Evolutionary conservation across 1,140 invertebrate species (phyloP).

Genomic region (Zelostemma sp.): DNA sequence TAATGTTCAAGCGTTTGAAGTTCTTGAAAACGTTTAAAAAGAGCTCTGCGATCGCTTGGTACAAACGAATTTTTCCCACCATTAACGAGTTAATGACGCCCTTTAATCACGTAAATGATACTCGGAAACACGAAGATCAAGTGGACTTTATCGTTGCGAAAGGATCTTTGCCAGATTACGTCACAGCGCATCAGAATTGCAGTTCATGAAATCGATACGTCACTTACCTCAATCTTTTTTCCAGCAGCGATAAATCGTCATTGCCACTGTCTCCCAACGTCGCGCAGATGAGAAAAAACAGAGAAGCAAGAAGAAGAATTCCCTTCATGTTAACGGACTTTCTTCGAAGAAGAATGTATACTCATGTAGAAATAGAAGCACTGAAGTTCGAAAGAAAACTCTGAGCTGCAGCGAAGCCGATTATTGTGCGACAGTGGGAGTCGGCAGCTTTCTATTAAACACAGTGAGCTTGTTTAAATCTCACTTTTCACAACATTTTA

Average conservation of each 20-base stretch:
- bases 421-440: constrained; percentile 25
- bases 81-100: no score
- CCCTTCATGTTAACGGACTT: constrained; percentile 18
- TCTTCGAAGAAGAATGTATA: constrained; percentile 3
- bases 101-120: no score
- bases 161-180: no score
- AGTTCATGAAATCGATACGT: no score
- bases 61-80: no score
- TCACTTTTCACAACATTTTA: constrained; percentile 23
- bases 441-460: constrained; percentile 27
- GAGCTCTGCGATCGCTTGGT: no score
- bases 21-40: no score
- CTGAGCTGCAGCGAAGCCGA: constrained; percentile 25
- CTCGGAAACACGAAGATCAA: no score
- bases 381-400: constrained; percentile 38
- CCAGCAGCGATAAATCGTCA: background rate
- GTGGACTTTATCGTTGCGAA: no score
- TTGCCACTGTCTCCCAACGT: background rate
- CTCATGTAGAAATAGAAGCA: constrained; percentile 13
- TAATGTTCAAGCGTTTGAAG: no score
- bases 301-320: constrained; percentile 2
- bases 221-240: background rate
- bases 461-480: constrained; percentile 4
- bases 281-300: constrained; percentile 3
- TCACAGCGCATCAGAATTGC: no score